Evolutionary conservation across 92 coral and sea anemone genomes (phyloP).

Genomic region (Ricordea florida): DNA sequence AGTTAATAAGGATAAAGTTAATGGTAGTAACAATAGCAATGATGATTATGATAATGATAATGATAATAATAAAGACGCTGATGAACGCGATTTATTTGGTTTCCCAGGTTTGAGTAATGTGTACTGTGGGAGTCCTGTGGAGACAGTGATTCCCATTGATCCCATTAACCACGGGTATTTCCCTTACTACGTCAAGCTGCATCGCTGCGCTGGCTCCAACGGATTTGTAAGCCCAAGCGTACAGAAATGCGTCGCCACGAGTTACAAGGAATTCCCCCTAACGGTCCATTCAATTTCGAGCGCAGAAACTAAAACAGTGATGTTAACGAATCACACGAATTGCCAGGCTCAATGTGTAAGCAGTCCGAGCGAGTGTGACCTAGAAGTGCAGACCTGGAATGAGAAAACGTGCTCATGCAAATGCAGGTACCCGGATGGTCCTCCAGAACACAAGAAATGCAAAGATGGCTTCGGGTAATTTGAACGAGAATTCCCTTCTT

Average conservation of each 20-base stretch:
- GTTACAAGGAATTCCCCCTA: constrained; percentile 16
- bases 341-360: constrained; percentile 63
- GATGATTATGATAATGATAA: background rate
- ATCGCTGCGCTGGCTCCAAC: constrained; percentile 76
- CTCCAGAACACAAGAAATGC: constrained; percentile 34
- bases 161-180: constrained; percentile 46
- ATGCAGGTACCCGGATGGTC: constrained; percentile 43
- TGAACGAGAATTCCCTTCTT: too few species aligned
- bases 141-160: constrained; percentile 65
- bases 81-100: background rate
- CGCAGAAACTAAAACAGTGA: background rate
- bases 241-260: constrained; percentile 55
- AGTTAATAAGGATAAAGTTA: background rate
- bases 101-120: background rate
- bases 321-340: constrained; percentile 61
- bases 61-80: background rate
- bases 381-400: constrained; percentile 41
- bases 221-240: constrained; percentile 28
- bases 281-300: background rate
- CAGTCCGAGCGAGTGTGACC: constrained; percentile 50
- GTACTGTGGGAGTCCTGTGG: constrained; percentile 31
- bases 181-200: constrained; percentile 75
- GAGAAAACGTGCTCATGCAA: constrained; percentile 32
- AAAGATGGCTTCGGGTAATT: constrained; percentile 24
- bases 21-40: background rate